A percentile compares a stretch with the other conserved stretches of the same genome.
Conservation (phyloP, 37 sponge, comb jelly and placozoan genomes). For the Agelas oroides region DNA sequence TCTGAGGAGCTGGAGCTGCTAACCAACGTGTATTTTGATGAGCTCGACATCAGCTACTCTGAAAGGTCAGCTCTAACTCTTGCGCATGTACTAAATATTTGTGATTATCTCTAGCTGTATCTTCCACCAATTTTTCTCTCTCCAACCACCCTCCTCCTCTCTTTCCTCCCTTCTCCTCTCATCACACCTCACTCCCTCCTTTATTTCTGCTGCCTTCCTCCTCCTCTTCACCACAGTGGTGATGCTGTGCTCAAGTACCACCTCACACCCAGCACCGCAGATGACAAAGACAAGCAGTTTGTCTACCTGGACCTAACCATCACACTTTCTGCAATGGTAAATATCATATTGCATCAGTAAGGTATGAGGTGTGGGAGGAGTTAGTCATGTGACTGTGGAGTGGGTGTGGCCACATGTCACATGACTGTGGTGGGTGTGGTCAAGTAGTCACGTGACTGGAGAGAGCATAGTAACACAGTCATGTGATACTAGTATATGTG, state of each 20-base stretch:
- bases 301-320: conserved; percentile 67
- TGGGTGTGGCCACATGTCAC: too few species aligned
- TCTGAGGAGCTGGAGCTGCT: conserved; percentile 66
- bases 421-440: neutral
- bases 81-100: too few species aligned
- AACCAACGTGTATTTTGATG: conserved; percentile 52
- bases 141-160: too few species aligned
- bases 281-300: conserved; percentile 58
- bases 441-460: neutral
- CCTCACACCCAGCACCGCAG: conserved; percentile 73
- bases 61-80: conserved; percentile 9
- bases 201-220: too few species aligned
- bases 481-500: neutral
- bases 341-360: neutral
- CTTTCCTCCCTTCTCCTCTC: too few species aligned
- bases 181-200: too few species aligned
- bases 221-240: conserved; percentile 4
- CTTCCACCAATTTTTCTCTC: too few species aligned
- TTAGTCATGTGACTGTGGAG: too few species aligned
- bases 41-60: conserved; percentile 8
- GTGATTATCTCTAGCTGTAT: too few species aligned
- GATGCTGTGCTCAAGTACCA: conserved; percentile 33
- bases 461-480: neutral
- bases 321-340: neutral
- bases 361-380: neutral